These are phyloP conservation scores for Neolamprologus kungweensis DNA, from an alignment of 2,113 vertebrate species.

Conservation along the genomic window DNA sequence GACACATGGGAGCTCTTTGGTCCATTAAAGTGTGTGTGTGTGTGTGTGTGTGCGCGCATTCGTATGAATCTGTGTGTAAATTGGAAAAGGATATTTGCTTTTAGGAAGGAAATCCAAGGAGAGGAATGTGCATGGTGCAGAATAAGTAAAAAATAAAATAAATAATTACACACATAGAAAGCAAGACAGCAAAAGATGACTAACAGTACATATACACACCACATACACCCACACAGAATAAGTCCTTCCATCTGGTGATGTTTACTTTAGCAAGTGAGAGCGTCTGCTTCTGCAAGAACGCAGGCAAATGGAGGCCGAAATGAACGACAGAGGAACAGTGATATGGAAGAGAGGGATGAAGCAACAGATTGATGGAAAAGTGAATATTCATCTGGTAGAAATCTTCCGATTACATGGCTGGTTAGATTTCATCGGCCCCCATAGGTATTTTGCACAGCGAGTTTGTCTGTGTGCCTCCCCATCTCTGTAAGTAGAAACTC, in stretches of 20 bases:
- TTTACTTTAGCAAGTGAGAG: constrained; percentile 48
- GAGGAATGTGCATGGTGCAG: not conserved
- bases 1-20: constrained; percentile 55
- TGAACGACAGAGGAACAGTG: not conserved
- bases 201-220: not conserved
- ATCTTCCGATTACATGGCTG: constrained; percentile 53
- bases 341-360: constrained; percentile 10
- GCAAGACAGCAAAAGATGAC: not conserved
- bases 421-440: constrained; percentile 52
- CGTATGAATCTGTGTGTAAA: not conserved
- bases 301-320: not conserved
- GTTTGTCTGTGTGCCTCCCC: not conserved
- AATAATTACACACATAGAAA: not conserved
- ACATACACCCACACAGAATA: constrained; percentile 8
- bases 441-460: constrained; percentile 13
- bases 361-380: constrained; percentile 40
- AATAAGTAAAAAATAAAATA: constrained; percentile 11
- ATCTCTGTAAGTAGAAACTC: constrained; percentile 6
- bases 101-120: constrained; percentile 23
- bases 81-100: constrained; percentile 52
- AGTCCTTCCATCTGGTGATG: constrained; percentile 52
- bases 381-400: constrained; percentile 53
- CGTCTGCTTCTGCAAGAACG: not conserved
- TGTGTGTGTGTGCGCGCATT: not conserved
- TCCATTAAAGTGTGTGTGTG: constrained; percentile 59